Conservation (phyloP, 2,888 invertebrate genomes). For the Tipula lateralis region DNA sequence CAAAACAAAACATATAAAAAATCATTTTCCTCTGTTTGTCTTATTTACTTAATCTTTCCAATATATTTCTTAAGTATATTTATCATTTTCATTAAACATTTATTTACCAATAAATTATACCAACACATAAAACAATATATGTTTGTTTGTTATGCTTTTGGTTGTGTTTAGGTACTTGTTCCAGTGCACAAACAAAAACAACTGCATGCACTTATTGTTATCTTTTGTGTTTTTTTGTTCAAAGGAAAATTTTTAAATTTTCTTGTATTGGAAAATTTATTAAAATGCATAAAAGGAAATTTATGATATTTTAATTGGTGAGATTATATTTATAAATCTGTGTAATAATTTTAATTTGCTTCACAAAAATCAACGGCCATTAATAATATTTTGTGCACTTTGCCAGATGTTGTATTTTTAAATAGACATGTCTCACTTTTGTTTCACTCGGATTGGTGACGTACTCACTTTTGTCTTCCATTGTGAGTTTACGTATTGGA, state of each 20-base stretch:
- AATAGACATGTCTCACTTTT: too few species aligned
- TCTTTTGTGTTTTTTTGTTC: not conserved
- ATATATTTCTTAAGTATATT: slow-evolving; percentile 24
- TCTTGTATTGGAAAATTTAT: not conserved
- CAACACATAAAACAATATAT: slow-evolving; percentile 12
- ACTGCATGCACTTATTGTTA: not conserved
- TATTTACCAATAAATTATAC: slow-evolving; percentile 9
- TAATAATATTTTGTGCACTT: not conserved
- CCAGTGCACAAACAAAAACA: not conserved
- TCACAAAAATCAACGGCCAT: not conserved
- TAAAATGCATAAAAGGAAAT: not conserved
- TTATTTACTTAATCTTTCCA: slow-evolving; percentile 24
- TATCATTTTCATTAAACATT: slow-evolving; percentile 24
- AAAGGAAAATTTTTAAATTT: not conserved
- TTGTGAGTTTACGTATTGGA: too few species aligned
- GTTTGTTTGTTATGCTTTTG: not conserved
- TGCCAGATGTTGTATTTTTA: not conserved
- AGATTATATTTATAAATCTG: not conserved
- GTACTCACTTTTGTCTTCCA: too few species aligned
- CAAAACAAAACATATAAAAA: not conserved
- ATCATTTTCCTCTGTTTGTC: not conserved
- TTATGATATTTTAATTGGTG: slow-evolving; percentile 7
- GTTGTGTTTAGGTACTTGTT: slow-evolving; percentile 4
- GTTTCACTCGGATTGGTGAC: too few species aligned
- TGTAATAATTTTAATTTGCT: not conserved